Conservation (phyloP, 1,140 invertebrate genomes). For the Ceratitis capitata region DNA sequence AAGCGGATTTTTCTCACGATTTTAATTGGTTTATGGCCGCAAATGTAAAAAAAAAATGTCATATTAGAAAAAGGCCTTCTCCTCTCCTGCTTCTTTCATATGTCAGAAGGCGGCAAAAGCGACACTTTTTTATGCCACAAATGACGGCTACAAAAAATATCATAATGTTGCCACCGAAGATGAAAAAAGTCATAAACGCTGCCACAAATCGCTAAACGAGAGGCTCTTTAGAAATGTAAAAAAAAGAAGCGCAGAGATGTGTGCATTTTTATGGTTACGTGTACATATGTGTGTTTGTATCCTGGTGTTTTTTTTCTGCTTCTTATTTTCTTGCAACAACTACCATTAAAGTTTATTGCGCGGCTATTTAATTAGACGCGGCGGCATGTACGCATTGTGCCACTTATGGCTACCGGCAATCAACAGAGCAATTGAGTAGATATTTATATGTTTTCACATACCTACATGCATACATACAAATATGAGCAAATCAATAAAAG, state of each 20-base stretch:
- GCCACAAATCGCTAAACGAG: not conserved
- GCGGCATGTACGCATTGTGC: conserved; percentile 9
- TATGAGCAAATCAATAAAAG: not conserved
- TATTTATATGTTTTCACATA: not conserved
- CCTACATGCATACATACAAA: not conserved
- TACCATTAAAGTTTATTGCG: not conserved
- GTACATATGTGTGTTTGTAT: not conserved
- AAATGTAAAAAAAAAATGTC: not conserved
- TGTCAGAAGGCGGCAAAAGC: not conserved
- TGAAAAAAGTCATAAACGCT: not conserved
- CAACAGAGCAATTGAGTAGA: not conserved
- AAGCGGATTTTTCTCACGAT: conserved; percentile 20
- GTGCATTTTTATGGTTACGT: not conserved
- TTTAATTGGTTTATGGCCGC: conserved; percentile 17
- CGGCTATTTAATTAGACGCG: conserved; percentile 8
- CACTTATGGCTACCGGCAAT: not conserved
- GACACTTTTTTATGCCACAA: not conserved
- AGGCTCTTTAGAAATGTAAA: not conserved
- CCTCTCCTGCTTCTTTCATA: too few species aligned
- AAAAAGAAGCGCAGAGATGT: not conserved
- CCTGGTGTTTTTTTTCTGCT: too few species aligned
- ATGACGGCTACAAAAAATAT: not conserved
- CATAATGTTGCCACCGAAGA: too few species aligned
- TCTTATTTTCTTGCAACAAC: not conserved
- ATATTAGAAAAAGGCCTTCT: too few species aligned